These are phyloP conservation scores for Muscidifurax raptorellus DNA, from an alignment of 1,140 invertebrate species.

Conservation along the genomic window DNA sequence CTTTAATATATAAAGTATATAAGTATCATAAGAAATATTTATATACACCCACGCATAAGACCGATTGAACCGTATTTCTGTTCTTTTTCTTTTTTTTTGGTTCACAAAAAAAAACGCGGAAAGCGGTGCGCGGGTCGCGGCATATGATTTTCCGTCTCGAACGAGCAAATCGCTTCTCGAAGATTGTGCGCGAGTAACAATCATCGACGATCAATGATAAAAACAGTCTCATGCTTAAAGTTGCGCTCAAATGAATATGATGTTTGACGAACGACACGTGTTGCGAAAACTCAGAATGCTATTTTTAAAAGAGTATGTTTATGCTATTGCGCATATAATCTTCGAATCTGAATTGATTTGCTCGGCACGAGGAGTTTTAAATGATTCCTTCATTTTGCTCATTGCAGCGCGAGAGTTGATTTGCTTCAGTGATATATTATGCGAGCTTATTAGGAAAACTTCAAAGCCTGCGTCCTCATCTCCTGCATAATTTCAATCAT, in stretches of 20 bases:
- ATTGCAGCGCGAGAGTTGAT: slow-evolving; percentile 59
- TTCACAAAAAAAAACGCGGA: not conserved
- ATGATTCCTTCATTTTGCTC: not conserved
- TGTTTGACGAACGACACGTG: not conserved
- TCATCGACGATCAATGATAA: not conserved
- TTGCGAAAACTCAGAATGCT: not conserved
- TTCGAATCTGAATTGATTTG: slow-evolving; percentile 34
- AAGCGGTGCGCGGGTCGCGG: slow-evolving; percentile 57
- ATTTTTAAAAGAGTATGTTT: not conserved
- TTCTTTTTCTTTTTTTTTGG: not conserved
- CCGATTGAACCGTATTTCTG: slow-evolving; percentile 9
- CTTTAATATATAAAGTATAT: slow-evolving; percentile 65
- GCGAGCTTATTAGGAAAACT: slow-evolving; percentile 37
- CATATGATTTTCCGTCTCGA: slow-evolving; percentile 52
- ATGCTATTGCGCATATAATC: not conserved
- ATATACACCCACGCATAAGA: slow-evolving; percentile 36
- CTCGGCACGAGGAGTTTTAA: slow-evolving; percentile 14
- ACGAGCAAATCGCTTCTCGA: slow-evolving; percentile 55
- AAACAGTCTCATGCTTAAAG: not conserved
- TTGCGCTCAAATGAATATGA: not conserved
- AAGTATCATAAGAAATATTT: slow-evolving; percentile 22
- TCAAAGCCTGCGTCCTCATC: slow-evolving; percentile 23
- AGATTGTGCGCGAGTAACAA: slow-evolving; percentile 10
- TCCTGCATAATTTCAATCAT: not conserved
- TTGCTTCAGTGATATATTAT: not conserved